A percentile compares a stretch with the other conserved stretches of the same genome.
These are phyloP conservation scores for Creontiades dilutus DNA, from an alignment of 2,888 invertebrate genomes.

Conservation along the genomic window DNA sequence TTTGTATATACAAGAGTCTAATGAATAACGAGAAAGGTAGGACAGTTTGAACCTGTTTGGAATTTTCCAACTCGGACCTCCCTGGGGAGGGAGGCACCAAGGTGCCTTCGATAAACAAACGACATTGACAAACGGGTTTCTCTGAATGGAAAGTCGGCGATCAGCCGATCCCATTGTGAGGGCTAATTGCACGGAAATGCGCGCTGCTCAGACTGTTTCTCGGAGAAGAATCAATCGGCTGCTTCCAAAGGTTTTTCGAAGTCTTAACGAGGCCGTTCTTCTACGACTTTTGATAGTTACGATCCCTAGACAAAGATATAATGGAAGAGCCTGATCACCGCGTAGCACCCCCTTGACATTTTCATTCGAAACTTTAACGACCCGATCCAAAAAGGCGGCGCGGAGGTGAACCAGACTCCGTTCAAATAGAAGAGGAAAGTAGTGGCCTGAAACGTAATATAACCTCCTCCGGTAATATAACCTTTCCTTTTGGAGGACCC, in stretches of 20 bases:
- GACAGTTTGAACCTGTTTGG: too few relatives aligned
- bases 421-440: background rate
- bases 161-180: background rate
- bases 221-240: too few relatives aligned
- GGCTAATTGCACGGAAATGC: background rate
- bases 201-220: background rate
- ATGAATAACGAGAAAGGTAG: too few relatives aligned
- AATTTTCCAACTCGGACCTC: too few relatives aligned
- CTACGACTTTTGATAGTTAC: background rate
- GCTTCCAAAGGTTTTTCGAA: background rate
- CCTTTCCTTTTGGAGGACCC: background rate
- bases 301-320: too few relatives aligned
- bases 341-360: constrained; percentile 16
- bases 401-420: background rate
- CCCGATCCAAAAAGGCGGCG: background rate
- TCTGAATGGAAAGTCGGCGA: background rate
- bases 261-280: background rate
- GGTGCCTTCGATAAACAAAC: background rate
- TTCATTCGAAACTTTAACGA: constrained; percentile 27
- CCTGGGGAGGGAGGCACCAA: too few relatives aligned
- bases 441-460: background rate
- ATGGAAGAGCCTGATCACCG: background rate
- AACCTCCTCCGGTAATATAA: background rate
- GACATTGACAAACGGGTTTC: background rate
- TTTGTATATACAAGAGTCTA: too few relatives aligned